Evolutionary conservation across 2,888 invertebrate genomes (phyloP).

Genomic region (Xestia ashworthii): DNA sequence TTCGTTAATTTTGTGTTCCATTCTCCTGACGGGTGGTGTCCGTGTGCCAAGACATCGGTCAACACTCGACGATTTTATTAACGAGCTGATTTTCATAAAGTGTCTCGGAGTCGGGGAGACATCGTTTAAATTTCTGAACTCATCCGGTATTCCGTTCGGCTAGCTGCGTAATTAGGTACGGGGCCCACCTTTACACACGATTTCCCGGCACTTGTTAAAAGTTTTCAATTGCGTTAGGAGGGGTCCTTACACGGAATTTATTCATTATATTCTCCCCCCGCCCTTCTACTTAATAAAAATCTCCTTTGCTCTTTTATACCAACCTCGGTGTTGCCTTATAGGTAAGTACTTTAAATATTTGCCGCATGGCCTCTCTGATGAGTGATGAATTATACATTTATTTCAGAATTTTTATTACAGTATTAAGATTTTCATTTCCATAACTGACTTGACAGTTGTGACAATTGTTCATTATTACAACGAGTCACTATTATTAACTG

Average conservation of each 20-base stretch:
- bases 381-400: conserved; percentile 87
- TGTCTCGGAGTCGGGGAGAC: conserved; percentile 62
- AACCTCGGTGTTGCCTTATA: conserved; percentile 80
- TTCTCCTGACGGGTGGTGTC: conserved; percentile 49
- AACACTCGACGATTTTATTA: conserved; percentile 81
- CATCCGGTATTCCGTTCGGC: conserved; percentile 86
- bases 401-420: conserved; percentile 81
- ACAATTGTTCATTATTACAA: conserved; percentile 56
- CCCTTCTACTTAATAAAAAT: conserved; percentile 87
- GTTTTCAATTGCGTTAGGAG: conserved; percentile 90
- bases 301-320: conserved; percentile 86
- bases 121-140: conserved; percentile 86
- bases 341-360: conserved; percentile 89
- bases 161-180: conserved; percentile 85
- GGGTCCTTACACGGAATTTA: conserved; percentile 88
- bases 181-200: conserved; percentile 89
- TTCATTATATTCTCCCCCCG: conserved; percentile 88
- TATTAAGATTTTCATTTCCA: conserved; percentile 73
- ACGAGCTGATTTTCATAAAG: conserved; percentile 84
- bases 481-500: conserved; percentile 25
- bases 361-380: conserved; percentile 86
- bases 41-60: conserved; percentile 74
- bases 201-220: conserved; percentile 90
- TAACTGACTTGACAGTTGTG: conserved; percentile 68
- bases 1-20: conserved; percentile 72